A percentile compares a stretch with the other conserved stretches of the same genome.
These are phyloP conservation scores for Perizoma affinitatum DNA, from an alignment of 2,888 invertebrate genomes.

Conservation along the genomic window DNA sequence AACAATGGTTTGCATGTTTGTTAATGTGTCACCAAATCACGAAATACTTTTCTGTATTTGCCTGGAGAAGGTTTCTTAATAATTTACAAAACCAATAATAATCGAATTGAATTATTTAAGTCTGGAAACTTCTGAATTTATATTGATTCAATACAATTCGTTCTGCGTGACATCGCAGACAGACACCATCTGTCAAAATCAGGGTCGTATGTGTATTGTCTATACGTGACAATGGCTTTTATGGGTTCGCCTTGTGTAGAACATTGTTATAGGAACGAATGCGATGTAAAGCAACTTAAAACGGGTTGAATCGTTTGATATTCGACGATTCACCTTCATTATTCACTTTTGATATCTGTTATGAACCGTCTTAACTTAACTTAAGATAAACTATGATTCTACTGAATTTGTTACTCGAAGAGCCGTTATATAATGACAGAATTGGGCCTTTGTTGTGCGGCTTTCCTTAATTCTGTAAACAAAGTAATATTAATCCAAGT, in stretches of 20 bases:
- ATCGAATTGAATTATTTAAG: constrained; percentile 2
- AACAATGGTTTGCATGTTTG: too few relatives aligned
- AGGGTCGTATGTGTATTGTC: constrained; percentile 36
- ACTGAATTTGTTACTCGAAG: too few relatives aligned
- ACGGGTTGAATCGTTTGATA: not conserved
- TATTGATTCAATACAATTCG: constrained; percentile 28
- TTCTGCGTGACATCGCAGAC: constrained; percentile 26
- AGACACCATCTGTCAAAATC: constrained; percentile 38
- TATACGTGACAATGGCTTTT: constrained; percentile 37
- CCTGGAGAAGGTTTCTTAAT: too few relatives aligned
- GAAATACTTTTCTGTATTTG: not conserved
- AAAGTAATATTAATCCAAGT: too few relatives aligned
- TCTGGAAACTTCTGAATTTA: constrained; percentile 8
- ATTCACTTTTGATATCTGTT: too few relatives aligned
- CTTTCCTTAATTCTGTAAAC: too few relatives aligned
- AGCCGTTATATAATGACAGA: too few relatives aligned
- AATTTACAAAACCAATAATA: constrained; percentile 1
- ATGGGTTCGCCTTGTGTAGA: constrained; percentile 10
- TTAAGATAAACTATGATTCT: too few relatives aligned
- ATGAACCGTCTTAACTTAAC: too few relatives aligned
- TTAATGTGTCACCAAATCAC: too few relatives aligned
- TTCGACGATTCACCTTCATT: too few relatives aligned
- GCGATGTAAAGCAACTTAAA: not conserved
- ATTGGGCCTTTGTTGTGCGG: too few relatives aligned
- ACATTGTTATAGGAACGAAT: constrained; percentile 14